These are phyloP conservation scores for Paramuricea clavata DNA, from an alignment of 92 coral and sea anemone species.

Conservation along the genomic window DNA sequence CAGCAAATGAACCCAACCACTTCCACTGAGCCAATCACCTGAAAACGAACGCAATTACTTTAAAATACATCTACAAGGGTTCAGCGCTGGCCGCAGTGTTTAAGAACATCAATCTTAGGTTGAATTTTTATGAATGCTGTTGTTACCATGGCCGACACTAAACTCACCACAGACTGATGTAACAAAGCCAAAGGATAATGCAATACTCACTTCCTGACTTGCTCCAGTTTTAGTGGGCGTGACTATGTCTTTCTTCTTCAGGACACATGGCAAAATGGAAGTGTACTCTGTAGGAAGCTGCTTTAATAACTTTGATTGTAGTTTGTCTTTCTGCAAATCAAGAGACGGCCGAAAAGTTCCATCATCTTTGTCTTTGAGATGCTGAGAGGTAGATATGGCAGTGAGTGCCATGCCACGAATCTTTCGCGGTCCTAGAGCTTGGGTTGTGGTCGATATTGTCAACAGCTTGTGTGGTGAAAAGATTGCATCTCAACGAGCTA, in stretches of 20 bases:
- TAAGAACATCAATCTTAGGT: no score
- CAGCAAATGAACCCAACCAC: conserved; percentile 35
- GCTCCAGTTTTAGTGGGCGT: background rate
- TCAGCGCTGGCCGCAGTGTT: background rate
- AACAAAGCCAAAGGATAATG: no score
- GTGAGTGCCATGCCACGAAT: background rate
- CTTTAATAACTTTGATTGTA: conserved; percentile 2
- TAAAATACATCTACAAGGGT: background rate
- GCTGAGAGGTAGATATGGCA: background rate
- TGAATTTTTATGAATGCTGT: no score
- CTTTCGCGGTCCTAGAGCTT: no score
- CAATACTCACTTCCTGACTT: background rate
- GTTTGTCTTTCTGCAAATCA: background rate
- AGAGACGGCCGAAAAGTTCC: background rate
- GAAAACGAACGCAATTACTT: background rate
- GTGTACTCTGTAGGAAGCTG: conserved; percentile 1
- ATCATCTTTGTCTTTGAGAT: conserved; percentile 1
- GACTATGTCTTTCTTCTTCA: background rate
- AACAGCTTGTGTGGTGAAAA: conserved; percentile 11
- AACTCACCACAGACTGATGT: no score
- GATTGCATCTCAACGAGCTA: background rate
- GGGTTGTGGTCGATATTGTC: conserved; percentile 30
- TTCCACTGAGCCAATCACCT: conserved; percentile 31
- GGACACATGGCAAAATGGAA: background rate
- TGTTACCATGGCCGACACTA: no score